Evolutionary conservation across 2,888 invertebrate species (phyloP).

Genomic region (Tiliacea aurago): DNA sequence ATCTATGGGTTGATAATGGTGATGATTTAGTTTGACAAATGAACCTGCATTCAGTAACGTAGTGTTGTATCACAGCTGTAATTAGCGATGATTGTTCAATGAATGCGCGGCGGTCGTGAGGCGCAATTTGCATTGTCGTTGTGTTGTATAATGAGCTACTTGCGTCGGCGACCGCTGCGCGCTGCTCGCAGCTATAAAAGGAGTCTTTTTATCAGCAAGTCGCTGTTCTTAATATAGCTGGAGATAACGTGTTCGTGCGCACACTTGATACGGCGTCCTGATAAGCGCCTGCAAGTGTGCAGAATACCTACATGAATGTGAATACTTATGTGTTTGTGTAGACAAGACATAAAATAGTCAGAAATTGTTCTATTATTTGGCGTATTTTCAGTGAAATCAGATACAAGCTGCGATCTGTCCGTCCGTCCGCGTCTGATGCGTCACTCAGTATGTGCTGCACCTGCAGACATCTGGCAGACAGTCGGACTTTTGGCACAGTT

Average conservation of each 20-base stretch:
- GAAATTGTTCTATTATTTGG: slow-evolving; percentile 3
- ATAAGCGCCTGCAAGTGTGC: slow-evolving; percentile 35
- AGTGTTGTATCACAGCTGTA: slow-evolving; percentile 3
- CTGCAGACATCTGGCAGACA: slow-evolving; percentile 44
- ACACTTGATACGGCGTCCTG: slow-evolving; percentile 16
- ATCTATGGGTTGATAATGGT: neutral
- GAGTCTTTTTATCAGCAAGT: slow-evolving; percentile 48
- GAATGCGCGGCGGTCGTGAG: slow-evolving; percentile 3
- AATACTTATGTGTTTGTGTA: neutral
- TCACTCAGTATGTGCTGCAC: slow-evolving; percentile 6
- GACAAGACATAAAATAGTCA: neutral
- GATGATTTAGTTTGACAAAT: slow-evolving; percentile 17
- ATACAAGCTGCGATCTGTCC: slow-evolving; percentile 4
- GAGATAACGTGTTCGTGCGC: slow-evolving; percentile 53
- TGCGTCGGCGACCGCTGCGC: slow-evolving; percentile 5
- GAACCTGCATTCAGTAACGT: neutral
- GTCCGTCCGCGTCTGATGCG: neutral
- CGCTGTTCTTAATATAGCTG: slow-evolving; percentile 54
- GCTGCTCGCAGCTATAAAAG: slow-evolving; percentile 34
- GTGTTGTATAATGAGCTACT: neutral
- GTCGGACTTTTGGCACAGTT: slow-evolving; percentile 31
- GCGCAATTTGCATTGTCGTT: neutral
- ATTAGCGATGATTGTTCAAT: slow-evolving; percentile 19
- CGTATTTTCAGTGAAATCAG: slow-evolving; percentile 14
- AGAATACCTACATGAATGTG: no score